phyloP scores from a whole-genome alignment of 2,888 invertebrate genomes.

The Eulithis prunata region DNA sequence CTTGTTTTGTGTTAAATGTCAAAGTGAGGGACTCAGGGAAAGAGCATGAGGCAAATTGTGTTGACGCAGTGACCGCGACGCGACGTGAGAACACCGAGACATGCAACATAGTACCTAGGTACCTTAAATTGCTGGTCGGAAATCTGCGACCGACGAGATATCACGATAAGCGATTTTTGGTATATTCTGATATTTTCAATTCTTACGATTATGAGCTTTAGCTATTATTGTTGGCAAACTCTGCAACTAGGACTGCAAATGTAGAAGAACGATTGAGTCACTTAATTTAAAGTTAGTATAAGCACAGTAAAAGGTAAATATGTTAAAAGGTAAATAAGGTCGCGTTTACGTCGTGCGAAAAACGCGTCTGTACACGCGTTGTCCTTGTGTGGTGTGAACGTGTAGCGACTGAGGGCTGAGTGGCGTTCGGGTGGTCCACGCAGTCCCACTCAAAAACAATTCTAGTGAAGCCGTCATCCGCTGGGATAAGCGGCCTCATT shows the following conservation, averaged over 20 bases:
- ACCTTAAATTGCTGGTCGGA: slow-evolving; percentile 13
- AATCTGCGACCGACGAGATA: not conserved
- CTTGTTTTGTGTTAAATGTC: slow-evolving; percentile 76
- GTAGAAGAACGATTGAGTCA: not conserved
- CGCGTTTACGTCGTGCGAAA: slow-evolving; percentile 1
- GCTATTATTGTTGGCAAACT: too few relatives aligned
- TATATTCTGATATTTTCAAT: too few relatives aligned
- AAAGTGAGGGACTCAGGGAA: slow-evolving; percentile 63
- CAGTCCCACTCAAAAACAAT: slow-evolving; percentile 73
- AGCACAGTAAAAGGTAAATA: not conserved
- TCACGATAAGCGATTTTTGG: not conserved
- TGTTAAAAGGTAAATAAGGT: not conserved
- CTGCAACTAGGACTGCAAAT: too few relatives aligned
- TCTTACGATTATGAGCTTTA: too few relatives aligned
- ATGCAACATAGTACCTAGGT: slow-evolving; percentile 10
- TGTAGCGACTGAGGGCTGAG: slow-evolving; percentile 32
- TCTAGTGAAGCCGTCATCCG: slow-evolving; percentile 76
- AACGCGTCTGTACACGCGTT: slow-evolving; percentile 19
- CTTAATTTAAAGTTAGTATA: not conserved
- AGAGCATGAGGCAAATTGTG: slow-evolving; percentile 66
- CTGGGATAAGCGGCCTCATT: slow-evolving; percentile 80
- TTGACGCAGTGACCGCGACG: slow-evolving; percentile 71
- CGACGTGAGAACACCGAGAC: slow-evolving; percentile 40
- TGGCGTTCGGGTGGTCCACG: slow-evolving; percentile 64
- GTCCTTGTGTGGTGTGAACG: slow-evolving; percentile 28